Conservation (phyloP, 2,797 vertebrate species). For the Otus scops region DNA sequence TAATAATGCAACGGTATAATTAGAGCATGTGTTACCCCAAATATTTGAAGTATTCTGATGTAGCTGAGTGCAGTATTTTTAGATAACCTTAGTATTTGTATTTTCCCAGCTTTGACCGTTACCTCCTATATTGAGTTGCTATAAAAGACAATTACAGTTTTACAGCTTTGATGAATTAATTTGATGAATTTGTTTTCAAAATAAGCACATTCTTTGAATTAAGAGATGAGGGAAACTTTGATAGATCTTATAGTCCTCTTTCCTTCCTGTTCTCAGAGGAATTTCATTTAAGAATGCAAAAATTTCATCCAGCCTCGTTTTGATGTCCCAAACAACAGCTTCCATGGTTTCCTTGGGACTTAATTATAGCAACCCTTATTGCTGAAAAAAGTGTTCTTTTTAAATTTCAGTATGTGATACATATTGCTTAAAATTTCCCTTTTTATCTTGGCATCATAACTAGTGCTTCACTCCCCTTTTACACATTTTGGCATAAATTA, state of each 20-base stretch:
- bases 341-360: neutral
- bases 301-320: neutral
- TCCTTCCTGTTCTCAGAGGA: neutral
- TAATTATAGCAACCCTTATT: neutral
- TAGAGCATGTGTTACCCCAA: slow-evolving; percentile 33
- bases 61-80: slow-evolving; percentile 53
- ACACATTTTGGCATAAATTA: neutral
- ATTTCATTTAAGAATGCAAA: neutral
- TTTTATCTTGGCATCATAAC: neutral
- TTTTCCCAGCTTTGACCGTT: slow-evolving; percentile 11
- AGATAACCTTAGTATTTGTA: slow-evolving; percentile 37
- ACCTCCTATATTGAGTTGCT: neutral
- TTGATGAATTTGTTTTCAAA: neutral
- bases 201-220: neutral
- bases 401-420: neutral
- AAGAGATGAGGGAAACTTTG: neutral
- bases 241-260: neutral
- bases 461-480: neutral
- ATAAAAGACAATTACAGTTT: neutral
- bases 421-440: neutral
- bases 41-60: slow-evolving; percentile 40
- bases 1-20: slow-evolving; percentile 16
- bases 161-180: neutral
- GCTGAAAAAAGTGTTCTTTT: neutral
- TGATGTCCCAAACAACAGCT: neutral